Evolutionary conservation across 2,797 vertebrate genomes (phyloP).

Genomic region (Karalla daura): DNA sequence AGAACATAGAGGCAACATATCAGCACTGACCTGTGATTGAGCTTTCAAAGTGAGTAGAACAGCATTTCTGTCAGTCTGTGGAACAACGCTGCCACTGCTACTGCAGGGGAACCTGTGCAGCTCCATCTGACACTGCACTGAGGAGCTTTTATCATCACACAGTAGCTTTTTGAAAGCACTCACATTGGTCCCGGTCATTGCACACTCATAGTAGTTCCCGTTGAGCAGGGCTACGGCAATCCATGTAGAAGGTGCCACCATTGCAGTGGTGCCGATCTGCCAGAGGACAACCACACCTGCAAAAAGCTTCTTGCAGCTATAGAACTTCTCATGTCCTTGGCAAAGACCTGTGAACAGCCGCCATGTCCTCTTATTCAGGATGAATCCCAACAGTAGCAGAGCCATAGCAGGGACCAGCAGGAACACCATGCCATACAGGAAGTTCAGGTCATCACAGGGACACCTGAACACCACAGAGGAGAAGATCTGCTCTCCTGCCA

Average conservation of each 20-base stretch:
- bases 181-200: constrained; percentile 71
- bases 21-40: constrained; percentile 68
- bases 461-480: constrained; percentile 81
- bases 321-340: background rate
- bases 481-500: constrained; percentile 81
- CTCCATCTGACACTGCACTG: background rate
- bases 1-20: background rate
- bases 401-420: constrained; percentile 83
- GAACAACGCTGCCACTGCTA: fast-evolving
- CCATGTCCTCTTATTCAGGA: constrained; percentile 74
- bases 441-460: constrained; percentile 84
- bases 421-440: constrained; percentile 81
- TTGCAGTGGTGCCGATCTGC: constrained; percentile 36
- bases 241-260: constrained; percentile 85
- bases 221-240: constrained; percentile 83
- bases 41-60: constrained; percentile 65
- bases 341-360: constrained; percentile 79
- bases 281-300: constrained; percentile 16
- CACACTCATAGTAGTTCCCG: constrained; percentile 81
- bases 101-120: constrained; percentile 78
- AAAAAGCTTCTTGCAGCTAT: constrained; percentile 24
- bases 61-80: fast-evolving
- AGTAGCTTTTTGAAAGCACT: fast-evolving
- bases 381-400: constrained; percentile 81
- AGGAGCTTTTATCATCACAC: background rate